Evolutionary conservation across 2,113 vertebrate species (phyloP).

Genomic region (Entelurus aequoreus): DNA sequence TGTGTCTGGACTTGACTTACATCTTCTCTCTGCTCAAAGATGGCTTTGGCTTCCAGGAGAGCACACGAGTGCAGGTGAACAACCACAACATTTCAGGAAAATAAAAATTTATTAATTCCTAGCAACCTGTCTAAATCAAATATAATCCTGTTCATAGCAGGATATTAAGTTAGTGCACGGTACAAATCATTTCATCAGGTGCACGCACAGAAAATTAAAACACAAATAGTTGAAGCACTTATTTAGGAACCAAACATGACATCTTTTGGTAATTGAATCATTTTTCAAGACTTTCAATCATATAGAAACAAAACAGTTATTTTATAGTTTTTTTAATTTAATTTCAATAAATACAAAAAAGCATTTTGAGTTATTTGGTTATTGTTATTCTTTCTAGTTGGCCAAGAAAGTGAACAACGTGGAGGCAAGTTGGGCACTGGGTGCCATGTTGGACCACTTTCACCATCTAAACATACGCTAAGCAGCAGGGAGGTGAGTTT

Average conservation of each 20-base stretch:
- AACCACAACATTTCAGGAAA: not conserved
- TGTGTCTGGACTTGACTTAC: slow-evolving; percentile 94
- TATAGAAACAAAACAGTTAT: not conserved
- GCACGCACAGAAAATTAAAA: too few relatives aligned
- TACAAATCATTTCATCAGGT: too few relatives aligned
- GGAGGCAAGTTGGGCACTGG: slow-evolving; percentile 94
- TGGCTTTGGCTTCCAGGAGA: slow-evolving; percentile 88
- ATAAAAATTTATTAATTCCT: too few relatives aligned
- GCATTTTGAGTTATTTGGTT: slow-evolving; percentile 47
- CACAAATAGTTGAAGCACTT: not conserved
- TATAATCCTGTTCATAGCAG: too few relatives aligned
- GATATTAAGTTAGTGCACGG: too few relatives aligned
- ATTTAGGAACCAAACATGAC: too few relatives aligned
- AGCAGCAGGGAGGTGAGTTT: slow-evolving; percentile 18
- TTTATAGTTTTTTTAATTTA: slow-evolving; percentile 1
- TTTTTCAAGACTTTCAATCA: not conserved
- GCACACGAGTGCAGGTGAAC: slow-evolving; percentile 80
- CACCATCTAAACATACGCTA: slow-evolving; percentile 77
- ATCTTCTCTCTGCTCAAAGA: slow-evolving; percentile 89
- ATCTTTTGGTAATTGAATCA: not conserved
- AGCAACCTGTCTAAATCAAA: too few relatives aligned
- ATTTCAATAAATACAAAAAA: slow-evolving; percentile 63
- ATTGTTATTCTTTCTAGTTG: slow-evolving; percentile 64
- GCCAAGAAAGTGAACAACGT: slow-evolving; percentile 92
- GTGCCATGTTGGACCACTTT: slow-evolving; percentile 83